Percentiles rank a stretch among this genome's conserved stretches.
Conservation (phyloP, 30 jellyfish, hydroid and myxozoan genomes). For the Aurelia sp. region DNA sequence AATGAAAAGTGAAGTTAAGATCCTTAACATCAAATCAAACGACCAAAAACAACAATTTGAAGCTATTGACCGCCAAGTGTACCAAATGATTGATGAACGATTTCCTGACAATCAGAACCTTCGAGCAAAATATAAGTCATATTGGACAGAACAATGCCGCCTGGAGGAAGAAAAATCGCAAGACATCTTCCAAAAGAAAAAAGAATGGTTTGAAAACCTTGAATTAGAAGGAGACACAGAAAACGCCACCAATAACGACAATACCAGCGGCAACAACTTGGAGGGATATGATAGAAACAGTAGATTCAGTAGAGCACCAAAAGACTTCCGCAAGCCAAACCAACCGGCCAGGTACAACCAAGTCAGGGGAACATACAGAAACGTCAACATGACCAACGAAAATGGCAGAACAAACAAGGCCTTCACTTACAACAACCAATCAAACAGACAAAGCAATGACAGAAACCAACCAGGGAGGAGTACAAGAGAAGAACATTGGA, state of each 20-base stretch:
- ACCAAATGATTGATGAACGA: conserved; percentile 42
- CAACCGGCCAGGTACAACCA: not conserved
- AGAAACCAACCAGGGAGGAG: too few relatives aligned
- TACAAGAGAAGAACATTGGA: too few relatives aligned
- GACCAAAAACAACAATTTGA: conserved; percentile 23
- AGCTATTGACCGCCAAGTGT: conserved; percentile 26
- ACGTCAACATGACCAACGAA: too few relatives aligned
- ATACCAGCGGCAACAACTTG: not conserved
- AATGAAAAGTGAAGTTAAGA: conserved; percentile 13
- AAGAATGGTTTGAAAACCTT: conserved; percentile 13
- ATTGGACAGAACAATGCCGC: conserved; percentile 45
- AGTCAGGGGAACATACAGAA: too few relatives aligned
- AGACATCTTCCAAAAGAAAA: conserved; percentile 23
- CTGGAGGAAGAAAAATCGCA: conserved; percentile 26
- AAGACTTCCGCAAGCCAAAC: not conserved
- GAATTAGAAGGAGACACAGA: conserved; percentile 27
- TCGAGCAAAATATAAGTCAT: not conserved
- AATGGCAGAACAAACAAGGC: too few relatives aligned
- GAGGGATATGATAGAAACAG: not conserved
- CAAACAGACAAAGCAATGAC: too few relatives aligned
- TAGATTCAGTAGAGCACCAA: not conserved
- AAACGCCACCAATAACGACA: not conserved
- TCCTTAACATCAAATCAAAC: conserved; percentile 19
- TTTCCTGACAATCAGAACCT: conserved; percentile 9
- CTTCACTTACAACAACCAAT: too few relatives aligned